These are phyloP conservation scores for Bombus sibiricus DNA, from an alignment of 1,140 invertebrate genomes.

Conservation along the genomic window DNA sequence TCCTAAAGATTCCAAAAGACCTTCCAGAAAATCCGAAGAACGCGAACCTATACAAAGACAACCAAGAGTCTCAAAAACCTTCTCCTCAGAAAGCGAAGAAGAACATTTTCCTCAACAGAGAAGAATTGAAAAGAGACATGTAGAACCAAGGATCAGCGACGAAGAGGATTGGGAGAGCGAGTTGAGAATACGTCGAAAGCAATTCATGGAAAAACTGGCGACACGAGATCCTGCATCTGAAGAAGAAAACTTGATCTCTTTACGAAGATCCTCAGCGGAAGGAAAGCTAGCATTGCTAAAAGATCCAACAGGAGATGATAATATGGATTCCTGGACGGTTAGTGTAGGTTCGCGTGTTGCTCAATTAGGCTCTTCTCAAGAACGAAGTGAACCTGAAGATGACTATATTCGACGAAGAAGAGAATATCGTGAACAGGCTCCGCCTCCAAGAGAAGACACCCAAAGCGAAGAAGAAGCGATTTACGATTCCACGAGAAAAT, in stretches of 20 bases:
- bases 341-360: slow-evolving; percentile 71
- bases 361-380: slow-evolving; percentile 75
- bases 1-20: slow-evolving; percentile 26
- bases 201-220: slow-evolving; percentile 64
- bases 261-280: slow-evolving; percentile 79
- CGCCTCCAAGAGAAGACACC: slow-evolving; percentile 64
- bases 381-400: slow-evolving; percentile 75
- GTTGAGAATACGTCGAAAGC: slow-evolving; percentile 71
- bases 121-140: slow-evolving; percentile 35
- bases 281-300: slow-evolving; percentile 78
- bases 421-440: slow-evolving; percentile 69
- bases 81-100: slow-evolving; percentile 77
- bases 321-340: slow-evolving; percentile 79
- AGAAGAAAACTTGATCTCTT: slow-evolving; percentile 62
- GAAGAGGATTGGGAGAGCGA: slow-evolving; percentile 80
- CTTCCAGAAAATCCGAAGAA: slow-evolving; percentile 42
- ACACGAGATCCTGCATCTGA: slow-evolving; percentile 58
- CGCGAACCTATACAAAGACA: slow-evolving; percentile 60
- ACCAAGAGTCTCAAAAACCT: slow-evolving; percentile 51
- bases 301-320: slow-evolving; percentile 72
- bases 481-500: slow-evolving; percentile 57
- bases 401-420: slow-evolving; percentile 15
- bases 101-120: slow-evolving; percentile 42
- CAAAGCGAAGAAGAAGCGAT: slow-evolving; percentile 70
- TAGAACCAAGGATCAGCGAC: slow-evolving; percentile 72